A percentile compares a stretch with the other conserved stretches of the same genome.
These are phyloP conservation scores for Datnioides undecimradiatus DNA, from an alignment of 2,113 vertebrate genomes.

Conservation along the genomic window DNA sequence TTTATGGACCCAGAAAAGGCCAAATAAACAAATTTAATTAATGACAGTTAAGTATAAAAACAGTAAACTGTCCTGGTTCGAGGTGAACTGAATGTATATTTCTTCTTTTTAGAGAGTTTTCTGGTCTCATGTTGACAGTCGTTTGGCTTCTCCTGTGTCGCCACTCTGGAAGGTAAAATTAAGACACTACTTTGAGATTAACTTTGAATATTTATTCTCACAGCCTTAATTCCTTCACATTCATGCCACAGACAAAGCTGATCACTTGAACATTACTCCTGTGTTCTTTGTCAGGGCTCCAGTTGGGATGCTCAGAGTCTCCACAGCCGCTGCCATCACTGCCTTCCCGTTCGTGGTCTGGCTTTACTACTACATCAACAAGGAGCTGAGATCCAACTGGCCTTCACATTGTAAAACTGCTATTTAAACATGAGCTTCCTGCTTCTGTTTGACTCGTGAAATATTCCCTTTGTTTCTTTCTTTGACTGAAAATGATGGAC, in stretches of 20 bases:
- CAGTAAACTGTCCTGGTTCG: not conserved
- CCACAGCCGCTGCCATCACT: slow-evolving; percentile 78
- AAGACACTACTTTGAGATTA: not conserved
- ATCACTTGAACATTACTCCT: not conserved
- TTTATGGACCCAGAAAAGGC: too few species aligned
- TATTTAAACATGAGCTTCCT: slow-evolving; percentile 74
- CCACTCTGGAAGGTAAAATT: slow-evolving; percentile 89
- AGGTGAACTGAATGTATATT: not conserved
- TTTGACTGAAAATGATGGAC: slow-evolving; percentile 19
- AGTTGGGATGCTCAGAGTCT: slow-evolving; percentile 77
- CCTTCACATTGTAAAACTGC: slow-evolving; percentile 91
- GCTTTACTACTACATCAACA: slow-evolving; percentile 89
- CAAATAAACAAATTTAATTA: too few species aligned
- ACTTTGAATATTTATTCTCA: not conserved
- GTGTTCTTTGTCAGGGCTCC: slow-evolving; percentile 76
- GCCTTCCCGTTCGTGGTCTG: slow-evolving; percentile 88
- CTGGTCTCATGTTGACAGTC: slow-evolving; percentile 88
- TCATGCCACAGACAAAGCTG: not conserved
- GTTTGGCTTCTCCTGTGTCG: slow-evolving; percentile 91
- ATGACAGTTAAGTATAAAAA: too few species aligned
- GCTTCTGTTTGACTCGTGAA: not conserved
- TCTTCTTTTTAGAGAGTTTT: slow-evolving; percentile 86
- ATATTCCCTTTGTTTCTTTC: not conserved
- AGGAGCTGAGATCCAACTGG: slow-evolving; percentile 90
- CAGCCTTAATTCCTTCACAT: not conserved